Percentiles rank a stretch among this genome's conserved stretches.
Conservation (phyloP, 2,888 invertebrate species). For the Epirrhoe tristata region DNA sequence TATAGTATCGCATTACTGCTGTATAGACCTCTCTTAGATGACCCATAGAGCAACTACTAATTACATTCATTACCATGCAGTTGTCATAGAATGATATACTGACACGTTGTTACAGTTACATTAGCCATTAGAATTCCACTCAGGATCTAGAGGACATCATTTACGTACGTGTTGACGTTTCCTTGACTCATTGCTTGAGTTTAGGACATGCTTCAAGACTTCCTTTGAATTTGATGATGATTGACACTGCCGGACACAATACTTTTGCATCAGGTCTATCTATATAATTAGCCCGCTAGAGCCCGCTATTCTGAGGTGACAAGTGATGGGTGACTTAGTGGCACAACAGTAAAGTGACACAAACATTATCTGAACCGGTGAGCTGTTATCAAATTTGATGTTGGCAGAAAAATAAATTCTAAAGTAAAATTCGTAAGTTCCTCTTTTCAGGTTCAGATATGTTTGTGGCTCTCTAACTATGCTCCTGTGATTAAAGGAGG, state of each 20-base stretch:
- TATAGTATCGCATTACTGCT: no score
- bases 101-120: slow-evolving; percentile 41
- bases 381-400: no score
- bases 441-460: no score
- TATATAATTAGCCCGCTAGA: not conserved
- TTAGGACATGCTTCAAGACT: slow-evolving; percentile 30
- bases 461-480: no score
- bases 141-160: slow-evolving; percentile 40
- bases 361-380: no score
- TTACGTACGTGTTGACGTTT: slow-evolving; percentile 43
- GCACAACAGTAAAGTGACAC: no score
- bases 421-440: no score
- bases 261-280: not conserved
- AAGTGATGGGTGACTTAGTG: no score
- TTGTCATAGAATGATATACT: slow-evolving; percentile 35
- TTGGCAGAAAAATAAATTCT: no score
- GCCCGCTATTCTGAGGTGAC: not conserved
- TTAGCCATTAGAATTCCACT: slow-evolving; percentile 40
- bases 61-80: slow-evolving; percentile 46
- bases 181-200: slow-evolving; percentile 33
- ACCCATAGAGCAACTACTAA: slow-evolving; percentile 35
- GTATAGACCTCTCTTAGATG: no score
- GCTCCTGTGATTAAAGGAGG: no score
- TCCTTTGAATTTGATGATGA: slow-evolving; percentile 32
- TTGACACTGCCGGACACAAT: slow-evolving; percentile 30